Evolutionary conservation across 2,888 invertebrate species (phyloP).

Genomic region (Rhaphigaster nebulosa): DNA sequence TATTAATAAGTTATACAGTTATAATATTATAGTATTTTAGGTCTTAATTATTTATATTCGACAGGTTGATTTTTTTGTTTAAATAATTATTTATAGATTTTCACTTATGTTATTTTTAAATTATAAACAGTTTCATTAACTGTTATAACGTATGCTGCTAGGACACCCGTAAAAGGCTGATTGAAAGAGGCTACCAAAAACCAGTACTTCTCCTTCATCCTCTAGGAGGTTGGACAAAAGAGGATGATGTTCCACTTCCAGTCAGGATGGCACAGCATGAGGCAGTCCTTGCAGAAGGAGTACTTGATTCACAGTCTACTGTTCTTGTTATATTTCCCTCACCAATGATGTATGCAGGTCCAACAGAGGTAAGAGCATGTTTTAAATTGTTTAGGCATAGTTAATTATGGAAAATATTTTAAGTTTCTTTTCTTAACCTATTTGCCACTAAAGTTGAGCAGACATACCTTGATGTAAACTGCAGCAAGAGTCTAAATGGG

Average conservation of each 20-base stretch:
- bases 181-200: slow-evolving; percentile 89
- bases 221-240: slow-evolving; percentile 96
- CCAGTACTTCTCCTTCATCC: slow-evolving; percentile 97
- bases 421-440: too few species aligned
- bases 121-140: neutral
- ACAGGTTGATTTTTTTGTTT: too few species aligned
- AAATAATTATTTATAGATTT: too few species aligned
- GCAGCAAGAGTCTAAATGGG: too few species aligned
- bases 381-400: neutral
- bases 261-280: slow-evolving; percentile 93
- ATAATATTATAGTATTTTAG: too few species aligned
- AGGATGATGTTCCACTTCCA: slow-evolving; percentile 95
- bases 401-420: too few species aligned
- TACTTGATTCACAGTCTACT: slow-evolving; percentile 86
- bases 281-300: slow-evolving; percentile 89
- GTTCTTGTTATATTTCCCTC: slow-evolving; percentile 98
- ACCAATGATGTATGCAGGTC: slow-evolving; percentile 99
- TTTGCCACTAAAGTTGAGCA: too few species aligned
- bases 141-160: neutral
- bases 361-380: slow-evolving; percentile 84
- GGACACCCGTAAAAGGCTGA: slow-evolving; percentile 86
- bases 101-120: neutral
- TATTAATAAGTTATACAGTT: too few species aligned
- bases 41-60: too few species aligned
- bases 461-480: too few species aligned